A percentile compares a stretch with the other conserved stretches of the same genome.
These are phyloP conservation scores for Ariolimax columbianus DNA, from an alignment of 2,888 invertebrate species.

Conservation along the genomic window DNA sequence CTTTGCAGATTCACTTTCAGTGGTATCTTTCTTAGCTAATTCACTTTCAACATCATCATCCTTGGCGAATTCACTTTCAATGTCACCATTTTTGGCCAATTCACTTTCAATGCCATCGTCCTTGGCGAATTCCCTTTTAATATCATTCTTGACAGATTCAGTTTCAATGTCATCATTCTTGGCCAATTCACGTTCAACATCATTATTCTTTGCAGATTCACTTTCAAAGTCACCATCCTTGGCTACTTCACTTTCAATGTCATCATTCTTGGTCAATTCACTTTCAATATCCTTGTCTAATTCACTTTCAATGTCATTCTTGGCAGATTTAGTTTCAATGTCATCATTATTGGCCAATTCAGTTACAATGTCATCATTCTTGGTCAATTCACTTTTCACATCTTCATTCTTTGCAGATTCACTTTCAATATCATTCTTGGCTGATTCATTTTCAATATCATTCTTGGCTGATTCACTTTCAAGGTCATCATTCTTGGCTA, in stretches of 20 bases:
- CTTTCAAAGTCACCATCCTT: neutral
- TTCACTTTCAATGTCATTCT: neutral
- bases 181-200: neutral
- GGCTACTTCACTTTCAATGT: neutral
- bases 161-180: neutral
- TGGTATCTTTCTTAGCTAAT: neutral
- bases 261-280: neutral
- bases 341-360: neutral
- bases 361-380: neutral
- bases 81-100: neutral
- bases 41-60: neutral
- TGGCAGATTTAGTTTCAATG: neutral
- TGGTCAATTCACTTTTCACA: neutral
- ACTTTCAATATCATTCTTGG: neutral
- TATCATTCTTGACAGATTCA: constrained; percentile 12
- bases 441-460: constrained; percentile 1
- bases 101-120: neutral
- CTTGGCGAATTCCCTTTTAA: neutral
- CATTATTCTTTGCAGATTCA: neutral
- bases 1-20: neutral
- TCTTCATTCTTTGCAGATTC: neutral
- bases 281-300: neutral
- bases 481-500: neutral
- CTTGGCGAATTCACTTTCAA: neutral
- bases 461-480: neutral